Percentiles rank a stretch among this genome's conserved stretches.
These are phyloP conservation scores for Raja brachyura DNA, from an alignment of 2,113 vertebrate species.

Conservation along the genomic window DNA sequence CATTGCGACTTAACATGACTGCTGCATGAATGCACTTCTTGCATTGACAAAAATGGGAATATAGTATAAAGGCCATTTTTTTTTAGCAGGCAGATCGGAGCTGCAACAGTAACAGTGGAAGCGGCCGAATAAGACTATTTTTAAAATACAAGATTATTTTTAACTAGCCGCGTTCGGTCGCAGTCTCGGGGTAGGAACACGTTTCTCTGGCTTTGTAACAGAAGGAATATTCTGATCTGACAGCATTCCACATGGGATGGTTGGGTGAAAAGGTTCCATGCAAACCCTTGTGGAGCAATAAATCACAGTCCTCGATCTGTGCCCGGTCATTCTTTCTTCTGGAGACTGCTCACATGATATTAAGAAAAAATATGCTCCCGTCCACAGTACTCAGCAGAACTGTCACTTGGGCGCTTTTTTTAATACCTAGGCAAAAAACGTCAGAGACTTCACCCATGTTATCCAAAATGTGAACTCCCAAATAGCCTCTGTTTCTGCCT, in stretches of 20 bases:
- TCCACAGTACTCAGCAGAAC: neutral
- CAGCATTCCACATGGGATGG: neutral
- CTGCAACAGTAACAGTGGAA: neutral
- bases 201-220: neutral
- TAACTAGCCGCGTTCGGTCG: neutral
- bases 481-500: neutral
- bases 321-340: conserved; percentile 20
- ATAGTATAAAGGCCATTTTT: neutral
- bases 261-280: neutral
- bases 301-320: neutral
- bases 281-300: neutral
- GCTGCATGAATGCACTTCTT: neutral
- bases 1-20: too few relatives aligned
- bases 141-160: neutral
- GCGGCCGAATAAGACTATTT: neutral
- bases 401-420: neutral
- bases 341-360: neutral
- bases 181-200: neutral
- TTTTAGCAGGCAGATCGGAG: neutral
- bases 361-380: neutral
- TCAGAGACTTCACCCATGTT: neutral
- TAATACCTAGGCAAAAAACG: neutral
- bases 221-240: neutral
- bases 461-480: neutral
- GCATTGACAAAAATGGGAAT: neutral